These are phyloP conservation scores for Lochmaea capreae DNA, from an alignment of 2,888 invertebrate genomes.

Conservation along the genomic window DNA sequence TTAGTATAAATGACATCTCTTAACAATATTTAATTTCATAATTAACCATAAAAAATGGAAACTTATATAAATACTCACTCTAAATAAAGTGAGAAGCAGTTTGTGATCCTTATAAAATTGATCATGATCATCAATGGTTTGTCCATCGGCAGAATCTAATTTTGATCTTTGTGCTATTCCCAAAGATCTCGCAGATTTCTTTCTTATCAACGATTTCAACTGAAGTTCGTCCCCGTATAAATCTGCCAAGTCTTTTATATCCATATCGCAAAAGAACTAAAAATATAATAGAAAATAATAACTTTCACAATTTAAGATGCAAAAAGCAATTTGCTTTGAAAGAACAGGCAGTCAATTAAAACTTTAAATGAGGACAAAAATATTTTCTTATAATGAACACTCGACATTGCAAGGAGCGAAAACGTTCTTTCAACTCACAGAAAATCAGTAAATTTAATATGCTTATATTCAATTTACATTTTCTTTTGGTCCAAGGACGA, in stretches of 20 bases:
- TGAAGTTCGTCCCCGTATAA: slow-evolving; percentile 54
- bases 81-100: slow-evolving; percentile 71
- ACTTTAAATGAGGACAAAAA: neutral
- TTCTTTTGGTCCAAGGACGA: too few species aligned
- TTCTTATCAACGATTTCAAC: slow-evolving; percentile 43
- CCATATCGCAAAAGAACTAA: slow-evolving; percentile 31
- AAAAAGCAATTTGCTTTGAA: neutral
- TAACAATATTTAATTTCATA: neutral
- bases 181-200: slow-evolving; percentile 57
- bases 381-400: too few species aligned
- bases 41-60: neutral
- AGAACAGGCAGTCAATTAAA: neutral
- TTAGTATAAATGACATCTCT: too few species aligned
- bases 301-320: neutral
- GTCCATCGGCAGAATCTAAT: slow-evolving; percentile 71
- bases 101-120: slow-evolving; percentile 78
- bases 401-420: too few species aligned
- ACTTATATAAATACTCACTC: slow-evolving; percentile 56
- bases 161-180: slow-evolving; percentile 64
- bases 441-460: too few species aligned
- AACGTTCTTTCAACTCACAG: too few species aligned
- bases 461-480: too few species aligned
- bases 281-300: neutral
- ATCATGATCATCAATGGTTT: slow-evolving; percentile 72
- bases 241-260: slow-evolving; percentile 51